Evolutionary conservation across 1,140 invertebrate genomes (phyloP).

Genomic region (Ostrea edulis): DNA sequence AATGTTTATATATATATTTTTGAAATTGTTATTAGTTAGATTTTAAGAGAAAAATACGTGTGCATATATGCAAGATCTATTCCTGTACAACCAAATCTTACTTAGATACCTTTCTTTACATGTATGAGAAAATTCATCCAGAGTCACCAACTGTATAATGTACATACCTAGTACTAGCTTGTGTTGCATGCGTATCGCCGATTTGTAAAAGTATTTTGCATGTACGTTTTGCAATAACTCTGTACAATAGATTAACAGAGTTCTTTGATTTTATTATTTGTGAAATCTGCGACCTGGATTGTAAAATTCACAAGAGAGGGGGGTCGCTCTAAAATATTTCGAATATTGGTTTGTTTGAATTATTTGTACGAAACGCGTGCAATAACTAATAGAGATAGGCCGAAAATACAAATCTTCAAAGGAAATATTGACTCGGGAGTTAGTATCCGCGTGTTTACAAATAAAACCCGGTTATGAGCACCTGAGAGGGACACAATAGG

Average conservation of each 20-base stretch:
- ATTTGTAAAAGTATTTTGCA: neutral
- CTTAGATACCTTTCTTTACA: too few species aligned
- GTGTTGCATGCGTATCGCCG: too few species aligned
- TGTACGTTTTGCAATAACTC: neutral
- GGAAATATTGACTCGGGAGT: slow-evolving; percentile 17
- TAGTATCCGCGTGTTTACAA: slow-evolving; percentile 17
- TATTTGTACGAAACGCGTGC: slow-evolving; percentile 29
- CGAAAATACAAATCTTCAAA: slow-evolving; percentile 32
- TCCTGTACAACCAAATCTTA: too few species aligned
- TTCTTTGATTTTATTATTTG: neutral
- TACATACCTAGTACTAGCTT: too few species aligned
- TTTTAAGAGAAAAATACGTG: too few species aligned
- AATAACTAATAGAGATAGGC: slow-evolving; percentile 22
- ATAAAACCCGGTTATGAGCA: slow-evolving; percentile 20
- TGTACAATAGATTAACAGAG: neutral
- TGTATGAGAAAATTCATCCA: too few species aligned
- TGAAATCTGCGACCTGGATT: neutral
- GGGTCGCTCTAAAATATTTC: neutral
- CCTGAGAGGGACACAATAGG: neutral
- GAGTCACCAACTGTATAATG: too few species aligned
- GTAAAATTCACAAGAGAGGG: neutral
- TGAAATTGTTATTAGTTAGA: too few species aligned
- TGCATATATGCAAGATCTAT: too few species aligned
- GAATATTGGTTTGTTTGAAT: slow-evolving; percentile 13
- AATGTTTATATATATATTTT: too few species aligned